Base-by-base conservation (phyloP, 1,140 invertebrate genomes). In the Oppia nitens region DNA sequence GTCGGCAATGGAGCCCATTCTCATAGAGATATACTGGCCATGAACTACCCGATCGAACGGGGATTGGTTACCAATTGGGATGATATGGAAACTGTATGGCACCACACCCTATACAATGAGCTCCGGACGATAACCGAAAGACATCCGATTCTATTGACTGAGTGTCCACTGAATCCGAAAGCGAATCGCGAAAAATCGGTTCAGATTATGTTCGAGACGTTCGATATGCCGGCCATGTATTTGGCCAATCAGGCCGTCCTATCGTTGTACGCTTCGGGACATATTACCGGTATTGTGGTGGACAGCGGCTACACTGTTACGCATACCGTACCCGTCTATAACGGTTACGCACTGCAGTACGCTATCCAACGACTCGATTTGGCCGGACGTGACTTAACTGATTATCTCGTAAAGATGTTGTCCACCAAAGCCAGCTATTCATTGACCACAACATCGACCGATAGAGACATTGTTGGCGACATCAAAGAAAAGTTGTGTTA, bases 341-440 rank as follows among this genome's bases (percentile, higher is more conserved):
- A 78, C 69, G 84, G 86, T 73, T 88, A 87, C 72, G 83, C 84
- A 59, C 65, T 87, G 87, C 68, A 80, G 87, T 62, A 86, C 90
- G 73, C 74, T 91, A 67, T 89, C 87, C 62, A 83, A 87, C 72
- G 89, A 91, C 75, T 77, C 90, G 64, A 87, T n/a, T n/a, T n/a
- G n/a, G n/a, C n/a, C n/a, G n/a, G n/a, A n/a, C n/a, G n/a, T n/a
- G n/a, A n/a, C n/a, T n/a, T n/a, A n/a, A n/a, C n/a, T n/a, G n/a
- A n/a, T n/a, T n/a, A n/a, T n/a, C n/a, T n/a, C n/a, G n/a, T 86
- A 83, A 90, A 91, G 76, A 91, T 93, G 74, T 77, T 90, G 74
- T 77, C 89, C 61, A 87, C 85, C 53, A 85, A 88, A 75, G 79
- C 85, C 64, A 73, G 67, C 60, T 70, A 69, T 53, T 67, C 58